Evolutionary conservation across 2,888 invertebrate species (phyloP).

Genomic region (Phania funesta): DNA sequence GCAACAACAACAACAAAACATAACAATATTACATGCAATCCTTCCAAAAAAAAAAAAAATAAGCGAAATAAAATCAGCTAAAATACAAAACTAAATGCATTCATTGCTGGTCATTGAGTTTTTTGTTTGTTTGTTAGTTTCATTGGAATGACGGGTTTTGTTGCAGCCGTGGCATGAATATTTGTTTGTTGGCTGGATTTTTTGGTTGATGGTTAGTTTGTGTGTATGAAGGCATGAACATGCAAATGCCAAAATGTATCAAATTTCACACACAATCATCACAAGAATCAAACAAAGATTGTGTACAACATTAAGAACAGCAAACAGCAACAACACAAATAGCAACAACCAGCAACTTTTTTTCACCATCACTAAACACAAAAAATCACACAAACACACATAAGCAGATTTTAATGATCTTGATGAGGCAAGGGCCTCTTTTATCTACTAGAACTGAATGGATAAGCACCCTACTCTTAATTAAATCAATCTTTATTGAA

Average conservation of each 20-base stretch:
- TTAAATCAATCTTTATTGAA: not conserved
- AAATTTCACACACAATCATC: conserved; percentile 79
- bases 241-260: conserved; percentile 77
- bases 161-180: conserved; percentile 51
- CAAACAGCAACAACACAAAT: conserved; percentile 64
- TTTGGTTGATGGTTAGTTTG: conserved; percentile 37
- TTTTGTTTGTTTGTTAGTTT: conserved; percentile 4
- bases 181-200: conserved; percentile 44
- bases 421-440: conserved; percentile 33
- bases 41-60: conserved; percentile 32
- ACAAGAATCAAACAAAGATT: conserved; percentile 69
- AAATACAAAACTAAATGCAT: conserved; percentile 61
- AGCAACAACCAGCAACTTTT: conserved; percentile 25
- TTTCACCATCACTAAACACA: conserved; percentile 9
- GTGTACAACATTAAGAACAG: conserved; percentile 70
- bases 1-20: conserved; percentile 36
- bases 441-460: not conserved
- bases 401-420: conserved; percentile 39
- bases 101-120: conserved; percentile 48
- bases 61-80: conserved; percentile 42
- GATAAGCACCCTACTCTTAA: not conserved
- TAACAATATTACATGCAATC: conserved; percentile 65
- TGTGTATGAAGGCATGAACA: conserved; percentile 66
- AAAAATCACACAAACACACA: not conserved
- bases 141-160: conserved; percentile 49